Percentiles rank a stretch among this genome's conserved stretches.
Conservation (phyloP, 2,888 invertebrate species). For the Cryptophagus acutangulus region DNA sequence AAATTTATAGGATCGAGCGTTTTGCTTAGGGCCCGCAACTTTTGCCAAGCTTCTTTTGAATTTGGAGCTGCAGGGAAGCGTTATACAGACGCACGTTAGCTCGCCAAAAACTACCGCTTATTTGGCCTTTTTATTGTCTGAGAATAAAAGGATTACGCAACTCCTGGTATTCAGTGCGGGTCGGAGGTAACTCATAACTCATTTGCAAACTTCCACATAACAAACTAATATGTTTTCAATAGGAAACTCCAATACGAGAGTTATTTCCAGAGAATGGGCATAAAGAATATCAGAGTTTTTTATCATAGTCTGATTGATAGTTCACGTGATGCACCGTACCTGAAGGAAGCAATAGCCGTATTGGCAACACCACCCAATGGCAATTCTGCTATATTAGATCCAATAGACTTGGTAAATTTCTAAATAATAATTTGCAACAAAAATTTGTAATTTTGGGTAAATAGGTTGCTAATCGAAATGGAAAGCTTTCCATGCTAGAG, state of each 20-base stretch:
- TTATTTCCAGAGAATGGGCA: slow-evolving; percentile 65
- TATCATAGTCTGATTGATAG: slow-evolving; percentile 52
- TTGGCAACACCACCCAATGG: slow-evolving; percentile 77
- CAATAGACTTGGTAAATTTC: slow-evolving; percentile 78
- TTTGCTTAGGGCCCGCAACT: slow-evolving; percentile 75
- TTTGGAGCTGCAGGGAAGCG: slow-evolving; percentile 64
- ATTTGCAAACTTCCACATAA: background rate
- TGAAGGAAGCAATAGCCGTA: slow-evolving; percentile 60
- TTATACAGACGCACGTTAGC: slow-evolving; percentile 73
- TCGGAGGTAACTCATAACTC: slow-evolving; percentile 31
- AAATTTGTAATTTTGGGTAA: too few relatives aligned
- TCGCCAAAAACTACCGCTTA: slow-evolving; percentile 77
- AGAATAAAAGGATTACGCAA: slow-evolving; percentile 56
- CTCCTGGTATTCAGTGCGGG: slow-evolving; percentile 61
- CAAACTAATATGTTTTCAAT: too few relatives aligned
- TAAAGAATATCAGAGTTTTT: slow-evolving; percentile 54
- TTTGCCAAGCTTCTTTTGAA: slow-evolving; percentile 64
- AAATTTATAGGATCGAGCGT: slow-evolving; percentile 63
- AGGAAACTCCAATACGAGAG: slow-evolving; percentile 63
- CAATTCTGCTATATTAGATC: slow-evolving; percentile 72
- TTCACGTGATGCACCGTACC: slow-evolving; percentile 50
- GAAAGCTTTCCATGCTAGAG: slow-evolving; percentile 71
- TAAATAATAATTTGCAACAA: too few relatives aligned
- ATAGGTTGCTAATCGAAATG: slow-evolving; percentile 71
- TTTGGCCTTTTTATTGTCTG: slow-evolving; percentile 61